A percentile compares a stretch with the other conserved stretches of the same genome.
These are phyloP conservation scores for Dryadula phaetusa DNA, from an alignment of 2,888 invertebrate genomes.

Conservation along the genomic window DNA sequence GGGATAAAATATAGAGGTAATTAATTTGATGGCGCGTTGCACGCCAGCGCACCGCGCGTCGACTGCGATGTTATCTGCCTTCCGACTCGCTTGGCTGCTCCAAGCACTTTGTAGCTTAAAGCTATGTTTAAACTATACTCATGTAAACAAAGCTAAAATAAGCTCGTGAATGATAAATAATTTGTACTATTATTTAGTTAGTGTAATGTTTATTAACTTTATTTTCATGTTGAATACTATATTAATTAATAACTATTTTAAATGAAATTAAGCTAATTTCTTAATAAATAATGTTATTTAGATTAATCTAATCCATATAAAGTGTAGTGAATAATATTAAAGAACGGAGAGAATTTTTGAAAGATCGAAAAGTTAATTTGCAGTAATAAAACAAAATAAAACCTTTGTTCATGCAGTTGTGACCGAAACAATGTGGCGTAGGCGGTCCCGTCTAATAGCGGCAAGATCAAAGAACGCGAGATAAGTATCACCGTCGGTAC, in stretches of 20 bases:
- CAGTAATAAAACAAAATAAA: slow-evolving; percentile 41
- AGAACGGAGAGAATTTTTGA: not conserved
- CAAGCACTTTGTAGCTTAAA: slow-evolving; percentile 26
- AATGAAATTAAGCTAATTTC: not conserved
- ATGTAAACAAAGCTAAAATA: slow-evolving; percentile 19
- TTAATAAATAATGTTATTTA: not conserved
- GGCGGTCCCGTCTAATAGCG: slow-evolving; percentile 58
- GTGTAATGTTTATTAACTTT: not conserved
- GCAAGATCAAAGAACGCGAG: slow-evolving; percentile 71
- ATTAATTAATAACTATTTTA: not conserved
- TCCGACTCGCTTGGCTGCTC: slow-evolving; percentile 42
- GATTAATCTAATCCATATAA: not conserved
- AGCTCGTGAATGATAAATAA: not conserved
- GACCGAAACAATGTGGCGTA: slow-evolving; percentile 57
- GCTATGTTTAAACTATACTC: slow-evolving; percentile 26
- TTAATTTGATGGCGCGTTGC: slow-evolving; percentile 63
- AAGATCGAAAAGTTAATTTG: slow-evolving; percentile 17
- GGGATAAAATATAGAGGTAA: slow-evolving; percentile 65
- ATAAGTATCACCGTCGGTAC: slow-evolving; percentile 71
- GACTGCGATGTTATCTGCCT: slow-evolving; percentile 51
- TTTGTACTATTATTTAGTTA: slow-evolving; percentile 14
- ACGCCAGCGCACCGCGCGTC: slow-evolving; percentile 48
- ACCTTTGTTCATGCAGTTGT: slow-evolving; percentile 29
- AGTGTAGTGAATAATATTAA: not conserved
- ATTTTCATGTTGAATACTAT: no score